phyloP scores from a whole-genome alignment of 2,113 vertebrate genomes.

The Propithecus coquereli region DNA sequence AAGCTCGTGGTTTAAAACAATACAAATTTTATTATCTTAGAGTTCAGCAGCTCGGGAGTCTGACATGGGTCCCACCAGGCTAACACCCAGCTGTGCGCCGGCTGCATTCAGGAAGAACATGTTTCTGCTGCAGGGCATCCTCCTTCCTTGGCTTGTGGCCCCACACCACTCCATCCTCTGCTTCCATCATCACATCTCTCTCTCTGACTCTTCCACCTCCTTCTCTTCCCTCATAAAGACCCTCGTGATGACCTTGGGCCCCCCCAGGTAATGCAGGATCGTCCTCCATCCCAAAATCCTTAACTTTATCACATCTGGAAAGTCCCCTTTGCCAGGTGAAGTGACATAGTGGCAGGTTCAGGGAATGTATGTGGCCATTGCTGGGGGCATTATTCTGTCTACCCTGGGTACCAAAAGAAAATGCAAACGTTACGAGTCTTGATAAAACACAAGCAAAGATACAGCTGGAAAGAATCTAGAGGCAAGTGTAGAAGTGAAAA shows the following conservation, averaged over 20 bases:
- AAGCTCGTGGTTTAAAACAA: not conserved
- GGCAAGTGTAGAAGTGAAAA: accelerated
- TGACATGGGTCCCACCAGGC: not conserved
- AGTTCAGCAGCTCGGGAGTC: not conserved
- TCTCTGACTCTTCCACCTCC: not conserved
- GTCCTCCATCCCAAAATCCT: not conserved
- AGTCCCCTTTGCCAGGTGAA: not conserved
- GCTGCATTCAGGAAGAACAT: accelerated
- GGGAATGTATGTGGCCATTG: too few relatives aligned
- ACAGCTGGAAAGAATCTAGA: not conserved
- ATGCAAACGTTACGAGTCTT: not conserved
- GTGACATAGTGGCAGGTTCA: not conserved
- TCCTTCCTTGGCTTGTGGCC: not conserved
- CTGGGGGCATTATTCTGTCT: not conserved
- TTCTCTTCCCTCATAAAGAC: not conserved
- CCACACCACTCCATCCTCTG: not conserved
- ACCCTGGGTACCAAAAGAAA: not conserved
- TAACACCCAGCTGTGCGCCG: not conserved
- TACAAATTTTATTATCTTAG: not conserved
- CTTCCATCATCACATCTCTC: not conserved
- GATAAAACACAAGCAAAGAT: not conserved
- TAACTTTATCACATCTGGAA: not conserved
- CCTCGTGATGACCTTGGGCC: not conserved
- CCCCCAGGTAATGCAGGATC: not conserved
- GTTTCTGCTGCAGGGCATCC: not conserved